phyloP scores from a whole-genome alignment of 2,113 vertebrate genomes.

The Tinamus guttatus region DNA sequence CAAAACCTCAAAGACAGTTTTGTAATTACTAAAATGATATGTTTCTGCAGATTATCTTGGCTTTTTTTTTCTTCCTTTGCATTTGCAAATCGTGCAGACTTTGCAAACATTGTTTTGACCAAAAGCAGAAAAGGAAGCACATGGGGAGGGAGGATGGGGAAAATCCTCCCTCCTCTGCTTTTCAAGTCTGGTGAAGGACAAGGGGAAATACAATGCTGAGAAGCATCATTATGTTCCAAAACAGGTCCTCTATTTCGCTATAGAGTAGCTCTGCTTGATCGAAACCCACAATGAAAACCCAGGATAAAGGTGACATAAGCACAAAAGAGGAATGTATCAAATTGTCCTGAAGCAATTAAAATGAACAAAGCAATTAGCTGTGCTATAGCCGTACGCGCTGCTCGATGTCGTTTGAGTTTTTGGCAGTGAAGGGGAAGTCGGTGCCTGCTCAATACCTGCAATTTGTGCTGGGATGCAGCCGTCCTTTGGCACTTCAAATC shows the following conservation, averaged over 20 bases:
- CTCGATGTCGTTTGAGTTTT: neutral
- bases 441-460: fast-evolving
- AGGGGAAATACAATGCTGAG: neutral
- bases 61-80: neutral
- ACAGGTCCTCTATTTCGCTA: neutral
- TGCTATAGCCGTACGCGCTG: neutral
- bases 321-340: neutral
- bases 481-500: neutral
- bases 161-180: neutral
- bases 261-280: neutral
- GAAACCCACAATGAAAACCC: neutral
- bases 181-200: neutral
- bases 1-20: neutral
- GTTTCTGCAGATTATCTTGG: neutral
- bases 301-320: neutral
- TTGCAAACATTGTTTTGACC: neutral
- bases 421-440: neutral
- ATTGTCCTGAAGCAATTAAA: neutral
- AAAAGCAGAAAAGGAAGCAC: neutral
- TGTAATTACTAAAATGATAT: neutral
- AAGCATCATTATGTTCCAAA: neutral
- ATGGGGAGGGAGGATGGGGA: neutral
- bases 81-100: neutral
- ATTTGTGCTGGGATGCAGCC: neutral
- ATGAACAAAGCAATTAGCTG: neutral